These are phyloP conservation scores for Alethe castanea DNA, from an alignment of 2,113 vertebrate genomes.

Conservation along the genomic window DNA sequence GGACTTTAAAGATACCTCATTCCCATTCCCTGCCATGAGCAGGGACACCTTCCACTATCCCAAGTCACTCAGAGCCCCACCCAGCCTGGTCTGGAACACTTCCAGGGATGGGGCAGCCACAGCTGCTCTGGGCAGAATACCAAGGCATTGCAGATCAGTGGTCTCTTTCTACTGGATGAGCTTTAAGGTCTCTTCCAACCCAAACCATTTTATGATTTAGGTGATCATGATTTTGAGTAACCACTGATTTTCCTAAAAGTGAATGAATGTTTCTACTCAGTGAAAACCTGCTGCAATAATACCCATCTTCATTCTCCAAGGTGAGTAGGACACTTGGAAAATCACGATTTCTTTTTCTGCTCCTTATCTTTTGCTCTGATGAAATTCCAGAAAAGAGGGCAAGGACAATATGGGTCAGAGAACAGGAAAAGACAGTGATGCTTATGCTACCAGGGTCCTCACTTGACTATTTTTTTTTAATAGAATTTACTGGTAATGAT, in stretches of 20 bases:
- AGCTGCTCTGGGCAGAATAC: not conserved
- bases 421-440: not conserved
- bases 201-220: not conserved
- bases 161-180: not conserved
- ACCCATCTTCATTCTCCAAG: not conserved
- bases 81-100: not conserved
- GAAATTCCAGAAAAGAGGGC: not conserved
- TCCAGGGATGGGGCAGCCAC: not conserved
- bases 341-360: not conserved
- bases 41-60: not conserved
- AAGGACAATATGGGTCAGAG: not conserved
- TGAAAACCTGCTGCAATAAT: not conserved
- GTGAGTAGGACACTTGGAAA: not conserved
- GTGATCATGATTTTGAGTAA: not conserved
- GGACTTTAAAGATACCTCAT: fast-evolving
- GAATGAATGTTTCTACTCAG: not conserved
- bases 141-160: too few species aligned
- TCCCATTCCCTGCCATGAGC: not conserved
- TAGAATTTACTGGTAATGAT: not conserved
- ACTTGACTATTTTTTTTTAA: not conserved
- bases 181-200: not conserved
- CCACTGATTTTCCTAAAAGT: not conserved
- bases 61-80: fast-evolving
- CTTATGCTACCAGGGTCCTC: not conserved
- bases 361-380: not conserved